These are phyloP conservation scores for Cossypha heuglini DNA, from an alignment of 2,797 vertebrate species.

Conservation along the genomic window DNA sequence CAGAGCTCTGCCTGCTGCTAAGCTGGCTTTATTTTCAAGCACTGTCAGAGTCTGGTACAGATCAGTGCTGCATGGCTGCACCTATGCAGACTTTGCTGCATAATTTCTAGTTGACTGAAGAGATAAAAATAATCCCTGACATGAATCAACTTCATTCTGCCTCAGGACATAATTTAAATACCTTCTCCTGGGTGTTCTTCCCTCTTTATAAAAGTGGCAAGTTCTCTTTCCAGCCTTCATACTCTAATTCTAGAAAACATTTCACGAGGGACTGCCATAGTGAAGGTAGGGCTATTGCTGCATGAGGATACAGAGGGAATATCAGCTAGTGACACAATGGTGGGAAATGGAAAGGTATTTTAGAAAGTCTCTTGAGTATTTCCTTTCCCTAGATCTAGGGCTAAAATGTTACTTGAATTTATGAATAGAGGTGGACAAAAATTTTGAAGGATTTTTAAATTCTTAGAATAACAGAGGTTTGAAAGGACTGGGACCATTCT, in stretches of 20 bases:
- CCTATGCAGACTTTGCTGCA: slow-evolving; percentile 30
- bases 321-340: neutral
- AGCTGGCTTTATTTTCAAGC: neutral
- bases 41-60: neutral
- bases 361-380: neutral
- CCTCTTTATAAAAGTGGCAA: neutral
- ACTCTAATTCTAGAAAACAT: neutral
- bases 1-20: neutral
- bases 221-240: neutral
- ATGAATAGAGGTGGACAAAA: neutral
- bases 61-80: neutral
- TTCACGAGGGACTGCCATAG: neutral
- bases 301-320: neutral
- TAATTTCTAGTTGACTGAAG: slow-evolving; percentile 63
- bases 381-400: neutral
- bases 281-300: neutral
- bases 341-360: neutral
- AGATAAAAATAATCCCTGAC: slow-evolving; percentile 72
- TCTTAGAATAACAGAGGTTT: neutral
- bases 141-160: slow-evolving; percentile 61
- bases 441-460: neutral
- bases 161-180: slow-evolving; percentile 30
- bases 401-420: neutral
- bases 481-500: neutral
- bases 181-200: slow-evolving; percentile 32